Evolutionary conservation across 23 tunicate genomes (phyloP), one percentile per base, ranked within the genome.

Genomic region (Ascidia mentula): DNA sequence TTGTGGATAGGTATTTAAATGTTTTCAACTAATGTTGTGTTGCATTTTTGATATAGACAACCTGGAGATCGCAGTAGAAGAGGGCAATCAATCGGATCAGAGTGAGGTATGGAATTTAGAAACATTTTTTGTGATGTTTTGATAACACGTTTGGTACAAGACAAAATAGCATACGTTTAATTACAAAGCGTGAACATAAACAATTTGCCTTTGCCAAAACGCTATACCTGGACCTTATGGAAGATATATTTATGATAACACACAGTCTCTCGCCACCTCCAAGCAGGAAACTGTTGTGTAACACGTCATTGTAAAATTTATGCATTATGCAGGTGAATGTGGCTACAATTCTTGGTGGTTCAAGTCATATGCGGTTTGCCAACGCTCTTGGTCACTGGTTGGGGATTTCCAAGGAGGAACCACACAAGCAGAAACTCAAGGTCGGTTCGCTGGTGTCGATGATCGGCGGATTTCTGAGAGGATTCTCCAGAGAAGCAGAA

Each of bases 291-390:
- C n/a, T n/a, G n/a, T n/a, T n/a, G n/a, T n/a, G n/a, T n/a, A n/a
- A n/a, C n/a, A n/a, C n/a, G n/a, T n/a, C n/a, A n/a, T n/a, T n/a
- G n/a, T n/a, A n/a, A n/a, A n/a, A n/a, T n/a, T n/a, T n/a, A n/a
- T n/a, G n/a, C n/a, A n/a, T n/a, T n/a, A n/a, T n/a, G n/a, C 38
- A 36, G 39, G 75, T 71, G 3, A 36, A 80, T 53, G 76, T 80
- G 46, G 85, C 85, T 1, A 61, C 85, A n/a, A 72, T 76, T n/a
- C 75, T 81, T 40, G 71, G 60, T 26, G 42, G 71, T 2, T 81
- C 85, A 13, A 72, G 53, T 38, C 72, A 72, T 60, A 0, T 33
- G 7, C 77, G 85, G 17, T 81, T 70, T 37, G 42, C 72, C 46
- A 38, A 70, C 18, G 77, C 77, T 20, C 77, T 38, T 28, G 78